Evolutionary conservation across 2,888 invertebrate species (phyloP).

Genomic region (Quadroppia sp.): DNA sequence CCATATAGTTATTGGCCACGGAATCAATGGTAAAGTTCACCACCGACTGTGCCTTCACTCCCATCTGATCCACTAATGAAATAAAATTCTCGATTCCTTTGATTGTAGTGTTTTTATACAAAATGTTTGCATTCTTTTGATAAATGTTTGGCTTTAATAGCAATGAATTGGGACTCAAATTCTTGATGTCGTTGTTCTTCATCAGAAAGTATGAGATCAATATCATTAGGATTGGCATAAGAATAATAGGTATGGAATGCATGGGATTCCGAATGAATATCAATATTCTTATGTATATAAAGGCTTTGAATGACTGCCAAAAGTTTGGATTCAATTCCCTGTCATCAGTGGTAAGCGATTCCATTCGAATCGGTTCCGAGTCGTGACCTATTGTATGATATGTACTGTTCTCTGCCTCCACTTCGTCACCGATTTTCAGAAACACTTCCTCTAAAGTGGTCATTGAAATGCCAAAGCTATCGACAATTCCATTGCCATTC

Average conservation of each 20-base stretch:
- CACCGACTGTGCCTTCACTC: not conserved
- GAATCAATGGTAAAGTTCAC: not conserved
- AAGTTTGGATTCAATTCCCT: conserved; percentile 1
- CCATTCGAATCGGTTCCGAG: not conserved
- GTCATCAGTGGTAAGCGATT: not conserved
- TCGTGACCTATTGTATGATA: not conserved
- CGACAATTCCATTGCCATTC: conserved; percentile 66
- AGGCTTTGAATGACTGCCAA: conserved; percentile 8
- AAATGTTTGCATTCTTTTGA: not conserved
- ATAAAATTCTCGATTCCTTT: not conserved
- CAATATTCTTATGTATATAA: not conserved
- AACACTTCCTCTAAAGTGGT: conserved; percentile 80
- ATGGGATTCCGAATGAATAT: not conserved
- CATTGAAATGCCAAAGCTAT: conserved; percentile 82
- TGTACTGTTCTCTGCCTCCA: not conserved
- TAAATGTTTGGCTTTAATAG: not conserved
- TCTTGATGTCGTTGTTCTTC: not conserved
- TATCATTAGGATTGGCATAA: not conserved
- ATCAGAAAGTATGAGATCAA: not conserved
- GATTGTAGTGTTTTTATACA: not conserved
- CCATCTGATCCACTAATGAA: not conserved
- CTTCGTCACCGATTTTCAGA: conserved; percentile 67
- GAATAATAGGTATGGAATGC: not conserved
- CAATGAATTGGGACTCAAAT: not conserved
- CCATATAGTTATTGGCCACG: conserved; percentile 27